Conservation (phyloP, 2,888 invertebrate genomes). For the Patella caerulea region DNA sequence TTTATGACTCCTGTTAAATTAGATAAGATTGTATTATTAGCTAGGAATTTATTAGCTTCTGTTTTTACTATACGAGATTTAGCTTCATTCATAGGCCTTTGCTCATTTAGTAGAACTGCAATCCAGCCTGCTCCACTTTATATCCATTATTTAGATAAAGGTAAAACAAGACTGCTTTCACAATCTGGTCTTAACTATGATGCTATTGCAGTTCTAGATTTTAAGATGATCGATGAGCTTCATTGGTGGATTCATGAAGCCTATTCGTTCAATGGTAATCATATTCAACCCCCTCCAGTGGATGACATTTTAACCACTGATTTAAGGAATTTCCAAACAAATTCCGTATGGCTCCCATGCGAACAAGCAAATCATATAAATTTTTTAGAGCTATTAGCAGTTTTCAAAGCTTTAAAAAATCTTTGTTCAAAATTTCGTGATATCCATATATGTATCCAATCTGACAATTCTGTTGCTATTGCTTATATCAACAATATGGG, state of each 20-base stretch:
- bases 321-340: neutral
- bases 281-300: neutral
- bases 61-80: neutral
- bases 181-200: neutral
- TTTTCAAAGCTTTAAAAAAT: neutral
- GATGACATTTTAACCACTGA: neutral
- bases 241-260: neutral
- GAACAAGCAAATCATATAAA: neutral
- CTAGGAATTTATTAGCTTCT: neutral
- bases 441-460: slow-evolving; percentile 9
- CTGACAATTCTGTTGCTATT: slow-evolving; percentile 32
- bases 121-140: neutral
- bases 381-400: neutral
- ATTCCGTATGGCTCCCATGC: neutral
- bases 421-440: neutral
- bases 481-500: slow-evolving; percentile 33
- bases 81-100: neutral
- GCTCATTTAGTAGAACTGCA: neutral
- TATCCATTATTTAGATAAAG: neutral
- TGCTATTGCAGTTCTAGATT: neutral
- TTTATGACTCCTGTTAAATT: neutral
- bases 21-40: neutral
- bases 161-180: neutral
- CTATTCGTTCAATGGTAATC: neutral
- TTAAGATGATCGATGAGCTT: neutral